Conservation (phyloP, 2,113 vertebrate species). For the Hystrix cristata region DNA sequence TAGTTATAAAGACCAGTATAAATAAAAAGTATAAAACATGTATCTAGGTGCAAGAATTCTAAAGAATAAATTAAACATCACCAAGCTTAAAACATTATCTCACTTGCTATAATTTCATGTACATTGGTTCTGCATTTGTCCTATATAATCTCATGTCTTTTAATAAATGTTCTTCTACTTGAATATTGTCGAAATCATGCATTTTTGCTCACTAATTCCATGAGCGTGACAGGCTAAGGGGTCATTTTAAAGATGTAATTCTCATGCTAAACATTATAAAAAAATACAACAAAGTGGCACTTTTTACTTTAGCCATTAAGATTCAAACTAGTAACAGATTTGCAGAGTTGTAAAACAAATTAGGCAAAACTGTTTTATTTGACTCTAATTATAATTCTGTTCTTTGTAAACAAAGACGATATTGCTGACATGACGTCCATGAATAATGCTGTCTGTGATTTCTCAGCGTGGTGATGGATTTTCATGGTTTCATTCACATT, state of each 20-base stretch:
- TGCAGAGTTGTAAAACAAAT: background rate
- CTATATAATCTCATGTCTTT: background rate
- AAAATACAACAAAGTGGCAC: background rate
- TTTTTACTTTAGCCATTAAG: conserved; percentile 9
- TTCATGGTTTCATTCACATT: conserved; percentile 28
- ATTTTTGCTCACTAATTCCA: conserved; percentile 13
- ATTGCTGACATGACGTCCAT: background rate
- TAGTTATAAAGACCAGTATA: background rate
- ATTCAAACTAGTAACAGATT: conserved; percentile 4
- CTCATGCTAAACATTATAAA: background rate
- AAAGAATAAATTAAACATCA: background rate
- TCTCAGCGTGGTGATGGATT: background rate
- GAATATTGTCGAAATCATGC: background rate
- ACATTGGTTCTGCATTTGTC: background rate
- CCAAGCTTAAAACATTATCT: background rate
- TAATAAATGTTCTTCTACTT: background rate
- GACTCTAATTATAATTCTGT: background rate
- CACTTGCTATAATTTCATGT: background rate
- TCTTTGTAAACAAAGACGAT: conserved; percentile 35
- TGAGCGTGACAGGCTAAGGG: background rate
- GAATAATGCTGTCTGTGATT: background rate
- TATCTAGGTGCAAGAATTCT: background rate
- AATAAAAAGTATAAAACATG: background rate
- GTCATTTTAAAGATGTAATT: conserved; percentile 32
- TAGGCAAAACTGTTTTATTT: background rate